Evolutionary conservation across 2,797 vertebrate genomes (phyloP).

Genomic region (Odontamblyopus lacepedii): DNA sequence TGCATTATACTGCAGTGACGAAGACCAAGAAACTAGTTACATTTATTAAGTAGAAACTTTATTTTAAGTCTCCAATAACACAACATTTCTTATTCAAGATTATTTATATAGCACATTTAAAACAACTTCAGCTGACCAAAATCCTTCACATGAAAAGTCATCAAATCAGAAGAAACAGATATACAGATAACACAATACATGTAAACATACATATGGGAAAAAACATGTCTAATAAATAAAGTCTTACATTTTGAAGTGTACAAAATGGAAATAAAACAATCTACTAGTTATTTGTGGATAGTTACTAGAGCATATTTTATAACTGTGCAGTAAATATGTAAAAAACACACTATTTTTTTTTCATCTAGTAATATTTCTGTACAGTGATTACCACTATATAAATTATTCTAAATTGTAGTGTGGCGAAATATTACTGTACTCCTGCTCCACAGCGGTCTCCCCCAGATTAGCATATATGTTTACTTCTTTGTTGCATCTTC

Average conservation of each 20-base stretch:
- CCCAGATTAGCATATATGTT: conserved; percentile 23
- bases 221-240: too few species aligned
- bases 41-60: background rate
- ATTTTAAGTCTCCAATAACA: background rate
- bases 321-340: background rate
- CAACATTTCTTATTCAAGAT: background rate
- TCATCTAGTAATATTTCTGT: too few species aligned
- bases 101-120: too few species aligned
- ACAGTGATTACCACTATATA: too few species aligned
- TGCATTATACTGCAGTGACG: background rate
- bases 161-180: too few species aligned
- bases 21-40: background rate
- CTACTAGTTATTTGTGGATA: background rate
- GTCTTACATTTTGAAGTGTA: too few species aligned
- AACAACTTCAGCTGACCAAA: too few species aligned
- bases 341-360: background rate
- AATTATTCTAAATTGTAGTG: background rate
- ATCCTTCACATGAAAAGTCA: too few species aligned
- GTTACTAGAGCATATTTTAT: background rate
- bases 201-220: too few species aligned
- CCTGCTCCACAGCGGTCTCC: conserved; percentile 5
- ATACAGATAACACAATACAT: too few species aligned
- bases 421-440: conserved; percentile 19
- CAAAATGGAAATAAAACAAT: background rate
- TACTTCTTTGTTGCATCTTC: background rate